Conservation (phyloP, 35 echinoderm and acorn worm genomes). For the Heliocidaris erythrogramma region DNA sequence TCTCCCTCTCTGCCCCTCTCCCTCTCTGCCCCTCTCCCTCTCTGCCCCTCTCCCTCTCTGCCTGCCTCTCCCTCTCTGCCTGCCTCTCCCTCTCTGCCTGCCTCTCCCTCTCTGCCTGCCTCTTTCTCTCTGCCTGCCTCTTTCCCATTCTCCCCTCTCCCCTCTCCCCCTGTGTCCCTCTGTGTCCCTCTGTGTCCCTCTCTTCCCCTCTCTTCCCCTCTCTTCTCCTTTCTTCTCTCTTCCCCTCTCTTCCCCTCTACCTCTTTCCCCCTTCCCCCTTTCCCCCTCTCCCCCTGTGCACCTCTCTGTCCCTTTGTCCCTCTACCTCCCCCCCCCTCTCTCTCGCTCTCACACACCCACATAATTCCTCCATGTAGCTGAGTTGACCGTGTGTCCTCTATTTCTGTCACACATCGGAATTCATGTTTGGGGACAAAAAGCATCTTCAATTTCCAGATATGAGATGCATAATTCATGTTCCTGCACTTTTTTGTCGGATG, state of each 20-base stretch:
- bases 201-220: neutral
- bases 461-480: neutral
- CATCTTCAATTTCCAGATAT: neutral
- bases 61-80: neutral
- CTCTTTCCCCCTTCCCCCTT: neutral
- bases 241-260: neutral
- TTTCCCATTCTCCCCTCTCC: neutral
- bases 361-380: neutral
- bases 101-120: neutral
- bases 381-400: neutral
- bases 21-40: no score
- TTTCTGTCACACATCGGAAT: neutral
- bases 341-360: neutral
- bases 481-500: neutral
- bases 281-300: neutral
- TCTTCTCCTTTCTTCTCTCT: no score
- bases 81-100: neutral
- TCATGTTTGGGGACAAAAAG: neutral
- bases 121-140: neutral
- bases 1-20: neutral
- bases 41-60: no score
- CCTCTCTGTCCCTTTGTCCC: neutral
- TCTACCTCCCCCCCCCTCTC: neutral
- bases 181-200: neutral
- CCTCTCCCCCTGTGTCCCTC: neutral